Evolutionary conservation across 1,140 invertebrate species (phyloP), one percentile per base, ranked within the genome.

Genomic region (Solen grandis): DNA sequence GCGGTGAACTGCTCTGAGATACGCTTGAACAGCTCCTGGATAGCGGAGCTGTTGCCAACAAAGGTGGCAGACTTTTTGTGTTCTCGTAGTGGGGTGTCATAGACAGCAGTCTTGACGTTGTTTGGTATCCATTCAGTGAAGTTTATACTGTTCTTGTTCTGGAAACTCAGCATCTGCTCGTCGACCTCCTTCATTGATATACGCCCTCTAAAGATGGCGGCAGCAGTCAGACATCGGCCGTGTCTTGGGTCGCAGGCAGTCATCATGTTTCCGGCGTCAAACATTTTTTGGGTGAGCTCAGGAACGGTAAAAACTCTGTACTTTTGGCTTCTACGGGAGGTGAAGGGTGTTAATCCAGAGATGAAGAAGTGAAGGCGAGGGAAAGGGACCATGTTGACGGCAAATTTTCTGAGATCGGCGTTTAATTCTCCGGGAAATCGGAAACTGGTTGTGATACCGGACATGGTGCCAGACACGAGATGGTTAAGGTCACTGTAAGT

Each of bases 161-260:
- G 97, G 73, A 97, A 94, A 83, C 96, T 96, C 66, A 96, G 86
- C 92, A 94, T 93, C 88, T 93, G 96, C 75, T 94, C 93, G 85
- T 97, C 96, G 10, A 94, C 95, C 90, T 98, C 97, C 93, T 97
- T 98, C 97, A 98, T 99, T n/a, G n/a, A n/a, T n/a, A n/a, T n/a
- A n/a, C n/a, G n/a, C n/a, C n/a, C n/a, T n/a, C n/a, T n/a, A n/a
- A n/a, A n/a, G n/a, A n/a, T n/a, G n/a, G n/a, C n/a, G n/a, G n/a
- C n/a, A n/a, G n/a, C n/a, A n/a, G n/a, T n/a, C n/a, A n/a, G n/a
- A n/a, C n/a, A n/a, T n/a, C n/a, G n/a, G n/a, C n/a, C n/a, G n/a
- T n/a, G n/a, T n/a, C n/a, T n/a, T 0, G 95, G 95, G 88, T 96
- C 95, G 87, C 95, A 95, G 13, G 95, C 95, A 22, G 94, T 94